Percentiles rank a stretch among this genome's conserved stretches.
Evolutionary conservation across 2,797 vertebrate species (phyloP).

Genomic region (Lindbergichthys nudifrons): DNA sequence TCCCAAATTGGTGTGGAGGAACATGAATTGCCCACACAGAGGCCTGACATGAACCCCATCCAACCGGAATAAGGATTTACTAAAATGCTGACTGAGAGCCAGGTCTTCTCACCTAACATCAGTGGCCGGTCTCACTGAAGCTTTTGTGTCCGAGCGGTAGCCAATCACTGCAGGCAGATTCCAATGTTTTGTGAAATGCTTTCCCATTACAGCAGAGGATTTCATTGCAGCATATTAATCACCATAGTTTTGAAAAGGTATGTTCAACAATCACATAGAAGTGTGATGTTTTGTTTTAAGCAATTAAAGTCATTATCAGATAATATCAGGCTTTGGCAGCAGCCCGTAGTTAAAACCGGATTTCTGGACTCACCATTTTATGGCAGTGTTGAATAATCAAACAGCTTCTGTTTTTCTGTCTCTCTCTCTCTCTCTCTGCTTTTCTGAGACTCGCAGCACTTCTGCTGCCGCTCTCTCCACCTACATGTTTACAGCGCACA

Average conservation of each 20-base stretch:
- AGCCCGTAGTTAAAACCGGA: not conserved
- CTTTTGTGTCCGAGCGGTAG: not conserved
- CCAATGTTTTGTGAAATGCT: not conserved
- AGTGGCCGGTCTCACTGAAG: not conserved
- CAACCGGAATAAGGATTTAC: not conserved
- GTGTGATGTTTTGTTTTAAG: not conserved
- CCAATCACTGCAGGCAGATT: not conserved
- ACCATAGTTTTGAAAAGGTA: not conserved
- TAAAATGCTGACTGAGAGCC: not conserved
- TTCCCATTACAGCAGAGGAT: not conserved
- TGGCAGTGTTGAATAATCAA: conserved; percentile 14
- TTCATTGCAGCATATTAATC: not conserved
- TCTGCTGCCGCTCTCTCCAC: conserved; percentile 50
- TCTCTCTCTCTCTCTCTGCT: conserved; percentile 12
- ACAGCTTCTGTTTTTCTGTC: conserved; percentile 30
- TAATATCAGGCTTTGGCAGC: conserved; percentile 18
- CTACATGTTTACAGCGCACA: conserved; percentile 60
- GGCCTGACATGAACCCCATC: not conserved
- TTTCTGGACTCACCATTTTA: conserved; percentile 12
- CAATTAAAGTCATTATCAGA: not conserved
- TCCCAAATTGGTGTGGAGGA: not conserved
- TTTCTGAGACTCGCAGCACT: conserved; percentile 26
- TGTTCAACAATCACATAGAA: not conserved
- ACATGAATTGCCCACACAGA: not conserved
- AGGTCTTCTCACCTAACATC: not conserved